Evolutionary conservation across 2,113 vertebrate species (phyloP).

Genomic region (Zosterops borbonicus): DNA sequence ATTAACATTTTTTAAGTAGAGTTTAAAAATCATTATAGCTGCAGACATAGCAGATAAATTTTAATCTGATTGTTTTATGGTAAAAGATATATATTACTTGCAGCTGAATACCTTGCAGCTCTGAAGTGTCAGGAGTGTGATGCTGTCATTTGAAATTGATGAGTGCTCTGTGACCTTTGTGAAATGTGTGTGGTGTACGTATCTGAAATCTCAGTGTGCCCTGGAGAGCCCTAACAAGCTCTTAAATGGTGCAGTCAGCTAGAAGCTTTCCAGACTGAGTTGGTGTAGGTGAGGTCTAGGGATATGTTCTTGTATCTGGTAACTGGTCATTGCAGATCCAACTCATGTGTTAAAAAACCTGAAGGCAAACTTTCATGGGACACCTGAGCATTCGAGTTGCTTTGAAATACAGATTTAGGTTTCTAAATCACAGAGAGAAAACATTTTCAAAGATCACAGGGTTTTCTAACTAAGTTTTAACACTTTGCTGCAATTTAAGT

Average conservation of each 20-base stretch:
- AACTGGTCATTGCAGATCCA: background rate
- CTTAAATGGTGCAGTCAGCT: background rate
- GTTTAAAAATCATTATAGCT: conserved; percentile 47
- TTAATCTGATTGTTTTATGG: background rate
- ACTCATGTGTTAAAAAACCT: background rate
- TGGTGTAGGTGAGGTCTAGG: background rate
- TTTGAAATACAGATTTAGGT: background rate
- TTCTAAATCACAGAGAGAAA: background rate
- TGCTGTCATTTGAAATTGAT: background rate
- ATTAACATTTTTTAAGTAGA: conserved; percentile 74
- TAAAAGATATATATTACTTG: background rate
- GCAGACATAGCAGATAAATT: conserved; percentile 23
- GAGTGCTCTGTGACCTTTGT: conserved; percentile 1
- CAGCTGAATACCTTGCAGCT: background rate
- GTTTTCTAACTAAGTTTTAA: background rate
- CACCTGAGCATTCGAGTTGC: background rate
- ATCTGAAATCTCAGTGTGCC: background rate
- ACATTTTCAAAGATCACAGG: background rate
- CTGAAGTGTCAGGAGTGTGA: background rate
- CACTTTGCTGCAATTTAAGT: background rate
- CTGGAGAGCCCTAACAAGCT: background rate
- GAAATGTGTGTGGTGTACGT: background rate
- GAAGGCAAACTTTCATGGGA: background rate
- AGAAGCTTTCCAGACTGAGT: background rate
- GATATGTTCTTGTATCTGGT: background rate